Evolutionary conservation across 1,140 invertebrate species (phyloP).

Genomic region (Drosophila nigromelanica): DNA sequence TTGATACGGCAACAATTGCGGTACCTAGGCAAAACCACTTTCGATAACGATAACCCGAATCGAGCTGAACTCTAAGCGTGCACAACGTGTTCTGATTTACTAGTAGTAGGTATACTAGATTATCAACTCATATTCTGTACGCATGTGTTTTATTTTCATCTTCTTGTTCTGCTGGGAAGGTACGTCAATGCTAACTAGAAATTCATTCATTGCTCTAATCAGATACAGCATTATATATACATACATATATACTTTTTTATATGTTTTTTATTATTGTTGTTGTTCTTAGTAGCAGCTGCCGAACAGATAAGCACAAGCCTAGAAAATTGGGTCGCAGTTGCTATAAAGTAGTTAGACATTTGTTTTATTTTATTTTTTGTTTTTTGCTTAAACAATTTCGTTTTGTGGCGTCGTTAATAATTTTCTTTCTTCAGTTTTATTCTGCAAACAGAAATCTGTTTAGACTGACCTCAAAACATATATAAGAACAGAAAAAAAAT

Average conservation of each 20-base stretch:
- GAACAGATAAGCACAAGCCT: constrained; percentile 52
- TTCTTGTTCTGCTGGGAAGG: constrained; percentile 23
- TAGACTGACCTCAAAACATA: constrained; percentile 70
- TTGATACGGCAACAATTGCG: not conserved
- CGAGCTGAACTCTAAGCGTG: constrained; percentile 20
- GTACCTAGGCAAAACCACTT: constrained; percentile 46
- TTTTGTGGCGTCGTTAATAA: constrained; percentile 78
- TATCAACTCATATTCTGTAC: not conserved
- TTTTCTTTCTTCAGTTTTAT: constrained; percentile 6
- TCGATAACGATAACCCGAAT: constrained; percentile 61
- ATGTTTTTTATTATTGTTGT: constrained; percentile 7
- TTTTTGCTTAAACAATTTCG: constrained; percentile 60
- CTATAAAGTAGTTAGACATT: constrained; percentile 69
- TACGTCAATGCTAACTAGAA: constrained; percentile 49
- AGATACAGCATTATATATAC: constrained; percentile 17
- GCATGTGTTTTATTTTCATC: constrained; percentile 31
- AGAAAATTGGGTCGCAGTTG: constrained; percentile 74
- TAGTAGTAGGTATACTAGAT: constrained; percentile 5
- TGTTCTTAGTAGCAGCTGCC: constrained; percentile 45
- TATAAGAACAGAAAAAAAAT: constrained; percentile 26
- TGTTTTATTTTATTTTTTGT: constrained; percentile 20
- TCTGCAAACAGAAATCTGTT: constrained; percentile 38
- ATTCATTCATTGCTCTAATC: constrained; percentile 74
- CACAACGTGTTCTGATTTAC: constrained; percentile 38
- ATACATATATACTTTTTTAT: constrained; percentile 5